Evolutionary conservation across 37 sponge, comb jelly and placozoan species (phyloP).

Genomic region (Amphimedon queenslandica): DNA sequence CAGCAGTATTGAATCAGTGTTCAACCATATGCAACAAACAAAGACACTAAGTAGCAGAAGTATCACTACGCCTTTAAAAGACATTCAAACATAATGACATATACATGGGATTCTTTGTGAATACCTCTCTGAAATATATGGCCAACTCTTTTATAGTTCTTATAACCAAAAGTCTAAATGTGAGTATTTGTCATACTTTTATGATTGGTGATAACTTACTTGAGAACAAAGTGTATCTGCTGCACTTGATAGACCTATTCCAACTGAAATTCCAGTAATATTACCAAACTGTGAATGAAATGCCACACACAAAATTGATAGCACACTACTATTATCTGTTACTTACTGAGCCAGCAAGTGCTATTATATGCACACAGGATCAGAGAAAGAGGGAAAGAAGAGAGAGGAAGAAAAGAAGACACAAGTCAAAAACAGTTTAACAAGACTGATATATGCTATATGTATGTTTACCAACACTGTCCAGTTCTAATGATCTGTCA

Average conservation of each 20-base stretch:
- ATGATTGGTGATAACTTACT: no score
- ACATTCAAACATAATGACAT: background rate
- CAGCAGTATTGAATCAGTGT: conserved; percentile 56
- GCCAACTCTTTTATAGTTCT: background rate
- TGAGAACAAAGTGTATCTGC: conserved; percentile 56
- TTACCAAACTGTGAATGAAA: conserved; percentile 26
- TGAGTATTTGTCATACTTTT: background rate
- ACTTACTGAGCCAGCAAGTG: background rate
- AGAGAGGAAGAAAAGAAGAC: background rate
- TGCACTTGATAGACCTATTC: conserved; percentile 33
- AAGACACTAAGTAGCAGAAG: conserved; percentile 15
- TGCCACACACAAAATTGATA: background rate
- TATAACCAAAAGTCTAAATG: background rate
- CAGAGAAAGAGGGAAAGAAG: background rate
- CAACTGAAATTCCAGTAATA: conserved; percentile 34
- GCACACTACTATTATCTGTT: background rate
- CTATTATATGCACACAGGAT: background rate
- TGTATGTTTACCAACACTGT: conserved; percentile 21
- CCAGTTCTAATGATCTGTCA: conserved; percentile 24
- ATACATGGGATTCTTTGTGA: background rate
- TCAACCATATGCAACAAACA: conserved; percentile 40
- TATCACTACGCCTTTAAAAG: conserved; percentile 32
- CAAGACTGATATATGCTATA: background rate
- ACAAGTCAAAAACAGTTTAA: background rate
- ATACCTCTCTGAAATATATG: background rate